These are phyloP conservation scores for silkworm (Bombyx mori) DNA, from an alignment of 1,140 invertebrate species.

Conservation along the genomic window ASM3026992v2 NC_085111.1:9297001-9297500, in stretches of 20 bases:
- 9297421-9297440: constrained; percentile 62
- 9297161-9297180: too few relatives aligned
- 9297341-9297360: constrained; percentile 64
- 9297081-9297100: too few relatives aligned
- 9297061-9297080: too few relatives aligned
- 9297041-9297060: too few relatives aligned
- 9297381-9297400: constrained; percentile 68
- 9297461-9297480: constrained; percentile 62
- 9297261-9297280: constrained; percentile 51
- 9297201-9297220: too few relatives aligned
- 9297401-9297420: constrained; percentile 69
- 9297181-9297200: too few relatives aligned
- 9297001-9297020: too few relatives aligned
- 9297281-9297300: constrained; percentile 62
- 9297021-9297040: too few relatives aligned
- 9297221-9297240: too few relatives aligned
- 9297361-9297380: constrained; percentile 70
- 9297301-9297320: constrained; percentile 57
- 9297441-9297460: constrained; percentile 67
- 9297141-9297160: too few relatives aligned
- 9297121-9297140: too few relatives aligned
- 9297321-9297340: constrained; percentile 67
- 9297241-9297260: constrained; percentile 42
- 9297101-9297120: too few relatives aligned
- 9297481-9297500: constrained; percentile 54